A percentile compares a stretch with the other conserved stretches of the same genome.
These are phyloP conservation scores for Antheraea mylitta DNA, from an alignment of 1,140 invertebrate species.

Conservation along the genomic window DNA sequence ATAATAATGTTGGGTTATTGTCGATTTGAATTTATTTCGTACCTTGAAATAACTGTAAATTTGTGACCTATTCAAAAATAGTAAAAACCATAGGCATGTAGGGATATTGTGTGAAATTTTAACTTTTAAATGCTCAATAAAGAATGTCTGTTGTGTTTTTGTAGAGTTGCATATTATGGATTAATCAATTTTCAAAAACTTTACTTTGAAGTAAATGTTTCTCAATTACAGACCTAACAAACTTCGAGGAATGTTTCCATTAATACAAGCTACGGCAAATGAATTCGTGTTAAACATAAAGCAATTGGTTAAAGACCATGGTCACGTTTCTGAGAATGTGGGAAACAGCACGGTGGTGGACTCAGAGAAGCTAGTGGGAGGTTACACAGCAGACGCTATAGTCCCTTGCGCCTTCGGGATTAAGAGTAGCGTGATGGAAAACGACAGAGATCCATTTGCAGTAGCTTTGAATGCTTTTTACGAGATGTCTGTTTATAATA, in stretches of 20 bases:
- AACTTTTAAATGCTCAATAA: no score
- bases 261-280: slow-evolving; percentile 61
- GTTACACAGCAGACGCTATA: slow-evolving; percentile 68
- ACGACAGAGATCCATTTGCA: slow-evolving; percentile 59
- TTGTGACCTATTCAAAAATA: no score
- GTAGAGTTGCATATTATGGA: no score
- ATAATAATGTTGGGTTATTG: no score
- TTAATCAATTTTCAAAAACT: no score
- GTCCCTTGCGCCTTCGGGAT: slow-evolving; percentile 69
- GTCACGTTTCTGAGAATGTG: not conserved
- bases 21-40: no score
- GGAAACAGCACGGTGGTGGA: slow-evolving; percentile 29
- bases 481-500: slow-evolving; percentile 57
- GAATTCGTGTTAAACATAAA: slow-evolving; percentile 46
- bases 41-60: no score
- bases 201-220: not conserved
- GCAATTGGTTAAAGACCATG: slow-evolving; percentile 27
- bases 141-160: no score
- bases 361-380: slow-evolving; percentile 54
- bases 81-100: no score
- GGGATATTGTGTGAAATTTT: no score
- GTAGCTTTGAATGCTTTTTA: slow-evolving; percentile 64
- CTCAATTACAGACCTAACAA: slow-evolving; percentile 62
- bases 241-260: slow-evolving; percentile 60
- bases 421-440: slow-evolving; percentile 65